Conservation (phyloP, 2,113 vertebrate species). For the Patagioenas fasciata region DNA sequence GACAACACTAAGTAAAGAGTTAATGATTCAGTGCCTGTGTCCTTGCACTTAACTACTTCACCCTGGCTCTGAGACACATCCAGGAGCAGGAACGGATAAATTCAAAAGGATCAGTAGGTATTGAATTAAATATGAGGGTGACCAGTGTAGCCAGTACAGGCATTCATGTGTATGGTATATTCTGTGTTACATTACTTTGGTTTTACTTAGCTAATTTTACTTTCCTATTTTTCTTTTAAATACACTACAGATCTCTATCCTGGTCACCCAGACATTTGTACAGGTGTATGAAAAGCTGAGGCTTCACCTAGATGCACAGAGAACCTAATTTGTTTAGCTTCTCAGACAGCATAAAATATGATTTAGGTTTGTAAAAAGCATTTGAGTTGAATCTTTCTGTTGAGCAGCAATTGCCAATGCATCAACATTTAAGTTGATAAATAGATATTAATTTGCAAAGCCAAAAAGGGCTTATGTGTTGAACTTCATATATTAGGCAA, state of each 20-base stretch:
- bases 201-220: neutral
- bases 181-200: neutral
- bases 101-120: neutral
- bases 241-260: neutral
- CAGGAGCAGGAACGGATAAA: neutral
- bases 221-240: neutral
- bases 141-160: neutral
- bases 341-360: neutral
- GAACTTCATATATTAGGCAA: neutral
- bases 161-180: neutral
- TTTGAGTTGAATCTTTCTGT: neutral
- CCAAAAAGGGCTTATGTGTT: neutral
- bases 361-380: neutral
- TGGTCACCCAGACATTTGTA: neutral
- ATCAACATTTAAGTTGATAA: neutral
- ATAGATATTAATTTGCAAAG: neutral
- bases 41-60: neutral
- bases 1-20: neutral
- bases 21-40: neutral
- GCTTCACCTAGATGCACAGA: neutral
- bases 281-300: neutral
- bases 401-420: neutral
- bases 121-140: neutral
- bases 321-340: neutral
- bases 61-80: neutral